A percentile compares a stretch with the other conserved stretches of the same genome.
These are phyloP conservation scores for Ailuropoda melanoleuca DNA, from an alignment of 2,113 vertebrate genomes.

Conservation along the genomic window DNA sequence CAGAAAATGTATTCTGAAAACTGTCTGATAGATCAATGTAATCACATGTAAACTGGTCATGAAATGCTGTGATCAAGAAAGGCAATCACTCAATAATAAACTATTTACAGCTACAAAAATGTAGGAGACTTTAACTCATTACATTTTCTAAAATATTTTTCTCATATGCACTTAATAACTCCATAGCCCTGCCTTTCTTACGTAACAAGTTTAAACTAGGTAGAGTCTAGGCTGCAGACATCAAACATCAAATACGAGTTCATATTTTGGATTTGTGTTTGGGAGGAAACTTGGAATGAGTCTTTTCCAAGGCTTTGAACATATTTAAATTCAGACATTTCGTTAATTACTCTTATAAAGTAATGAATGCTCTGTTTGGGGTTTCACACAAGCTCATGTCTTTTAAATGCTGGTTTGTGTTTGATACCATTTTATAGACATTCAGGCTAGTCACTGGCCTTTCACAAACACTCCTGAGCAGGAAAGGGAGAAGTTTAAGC, in stretches of 20 bases:
- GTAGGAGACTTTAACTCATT: neutral
- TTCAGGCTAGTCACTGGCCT: neutral
- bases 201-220: conserved; percentile 16
- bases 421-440: conserved; percentile 30
- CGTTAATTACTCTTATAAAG: conserved; percentile 60
- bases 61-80: neutral
- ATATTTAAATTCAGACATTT: conserved; percentile 51
- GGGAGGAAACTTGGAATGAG: conserved; percentile 36
- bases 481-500: neutral
- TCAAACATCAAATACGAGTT: conserved; percentile 1
- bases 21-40: neutral
- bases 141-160: conserved; percentile 37
- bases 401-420: neutral
- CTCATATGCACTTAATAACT: neutral
- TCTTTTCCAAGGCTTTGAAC: conserved; percentile 66
- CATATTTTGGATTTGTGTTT: conserved; percentile 31
- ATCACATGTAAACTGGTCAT: neutral
- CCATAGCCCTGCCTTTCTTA: neutral
- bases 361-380: conserved; percentile 51
- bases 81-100: neutral
- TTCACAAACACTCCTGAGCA: neutral
- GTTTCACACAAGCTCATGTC: neutral
- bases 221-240: neutral
- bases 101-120: neutral
- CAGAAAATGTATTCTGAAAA: conserved; percentile 25